Conservation (phyloP, 2,113 vertebrate species). For the Pongo pygmaeus region DNA sequence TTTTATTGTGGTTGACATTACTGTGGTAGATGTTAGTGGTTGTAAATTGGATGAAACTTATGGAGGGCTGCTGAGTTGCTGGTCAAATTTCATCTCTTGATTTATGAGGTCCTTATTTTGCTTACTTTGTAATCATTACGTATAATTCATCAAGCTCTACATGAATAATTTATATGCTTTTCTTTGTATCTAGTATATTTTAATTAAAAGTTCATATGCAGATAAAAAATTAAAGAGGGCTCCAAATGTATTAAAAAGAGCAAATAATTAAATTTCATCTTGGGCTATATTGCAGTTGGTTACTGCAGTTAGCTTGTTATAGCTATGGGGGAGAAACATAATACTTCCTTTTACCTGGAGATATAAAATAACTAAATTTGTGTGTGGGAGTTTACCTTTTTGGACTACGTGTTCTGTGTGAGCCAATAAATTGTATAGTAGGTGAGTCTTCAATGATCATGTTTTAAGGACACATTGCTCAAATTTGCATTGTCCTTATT, state of each 20-base stretch:
- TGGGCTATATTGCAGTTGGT: neutral
- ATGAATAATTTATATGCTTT: neutral
- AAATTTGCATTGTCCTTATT: neutral
- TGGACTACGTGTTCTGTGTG: neutral
- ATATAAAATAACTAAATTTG: neutral
- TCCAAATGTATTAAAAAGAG: neutral
- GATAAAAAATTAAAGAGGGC: neutral
- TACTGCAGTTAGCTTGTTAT: neutral
- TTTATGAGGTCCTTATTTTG: neutral
- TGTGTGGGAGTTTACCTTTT: neutral
- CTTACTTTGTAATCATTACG: neutral
- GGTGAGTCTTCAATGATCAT: neutral
- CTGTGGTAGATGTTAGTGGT: neutral
- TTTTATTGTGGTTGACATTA: neutral
- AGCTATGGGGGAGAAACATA: neutral
- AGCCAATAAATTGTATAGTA: neutral
- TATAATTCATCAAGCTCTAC: neutral
- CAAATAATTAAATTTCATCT: neutral
- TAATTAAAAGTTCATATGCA: neutral
- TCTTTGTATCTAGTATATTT: neutral
- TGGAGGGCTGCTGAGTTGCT: neutral
- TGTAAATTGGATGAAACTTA: neutral
- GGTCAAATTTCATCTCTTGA: neutral
- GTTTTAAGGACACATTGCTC: slow-evolving; percentile 35
- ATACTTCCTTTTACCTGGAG: neutral